Conservation (phyloP, 2,113 vertebrate genomes). For the Desmodus rotundus region DNA sequence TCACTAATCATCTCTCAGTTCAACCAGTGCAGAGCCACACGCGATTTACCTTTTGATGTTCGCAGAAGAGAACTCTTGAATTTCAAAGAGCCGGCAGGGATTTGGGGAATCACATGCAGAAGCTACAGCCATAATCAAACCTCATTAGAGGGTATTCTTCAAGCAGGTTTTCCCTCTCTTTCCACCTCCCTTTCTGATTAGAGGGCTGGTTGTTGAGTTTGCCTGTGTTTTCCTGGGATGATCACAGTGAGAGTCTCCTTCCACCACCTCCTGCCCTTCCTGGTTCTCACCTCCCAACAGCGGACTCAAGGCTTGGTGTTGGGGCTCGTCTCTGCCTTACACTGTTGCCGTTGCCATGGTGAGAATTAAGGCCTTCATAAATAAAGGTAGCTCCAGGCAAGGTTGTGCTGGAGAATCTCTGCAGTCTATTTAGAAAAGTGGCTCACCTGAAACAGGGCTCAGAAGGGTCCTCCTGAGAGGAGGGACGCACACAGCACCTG, state of each 20-base stretch:
- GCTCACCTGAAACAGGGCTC: neutral
- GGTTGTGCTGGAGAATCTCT: neutral
- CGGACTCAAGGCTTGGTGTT: neutral
- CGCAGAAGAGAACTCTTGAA: slow-evolving; percentile 84
- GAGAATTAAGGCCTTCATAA: slow-evolving; percentile 63
- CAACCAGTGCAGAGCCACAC: slow-evolving; percentile 71
- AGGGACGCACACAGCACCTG: accelerated
- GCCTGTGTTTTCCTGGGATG: slow-evolving; percentile 49
- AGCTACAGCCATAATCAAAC: slow-evolving; percentile 80
- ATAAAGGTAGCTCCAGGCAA: neutral
- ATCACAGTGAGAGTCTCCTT: slow-evolving; percentile 42
- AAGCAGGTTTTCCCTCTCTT: slow-evolving; percentile 65
- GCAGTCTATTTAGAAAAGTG: neutral
- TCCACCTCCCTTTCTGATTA: slow-evolving; percentile 71
- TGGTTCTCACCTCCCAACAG: neutral
- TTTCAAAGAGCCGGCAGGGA: slow-evolving; percentile 84
- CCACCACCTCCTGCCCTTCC: neutral
- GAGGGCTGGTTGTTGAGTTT: slow-evolving; percentile 69
- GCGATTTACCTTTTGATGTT: slow-evolving; percentile 85
- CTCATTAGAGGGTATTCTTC: slow-evolving; percentile 86
- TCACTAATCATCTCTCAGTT: slow-evolving; percentile 81
- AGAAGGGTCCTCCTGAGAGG: neutral
- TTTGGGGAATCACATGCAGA: slow-evolving; percentile 78
- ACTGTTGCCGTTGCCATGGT: slow-evolving; percentile 73
- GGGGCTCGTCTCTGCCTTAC: neutral